phyloP scores from a whole-genome alignment of 2,888 invertebrate species.

The Diarsia brunnea region DNA sequence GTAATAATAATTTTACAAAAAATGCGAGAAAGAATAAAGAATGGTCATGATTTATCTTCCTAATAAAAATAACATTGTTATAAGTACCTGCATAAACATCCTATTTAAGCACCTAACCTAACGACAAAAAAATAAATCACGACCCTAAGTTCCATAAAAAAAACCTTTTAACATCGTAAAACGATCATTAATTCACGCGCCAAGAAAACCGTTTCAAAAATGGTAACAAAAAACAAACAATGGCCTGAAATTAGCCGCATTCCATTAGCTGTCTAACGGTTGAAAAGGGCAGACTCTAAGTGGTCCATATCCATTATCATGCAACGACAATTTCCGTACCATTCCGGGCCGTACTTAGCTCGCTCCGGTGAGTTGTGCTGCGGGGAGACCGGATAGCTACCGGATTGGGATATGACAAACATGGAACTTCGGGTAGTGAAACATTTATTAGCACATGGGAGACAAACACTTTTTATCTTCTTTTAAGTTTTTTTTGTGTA shows the following conservation, averaged over 20 bases:
- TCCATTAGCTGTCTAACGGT: slow-evolving; percentile 31
- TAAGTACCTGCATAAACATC: neutral
- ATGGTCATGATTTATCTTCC: neutral
- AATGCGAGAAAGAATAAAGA: neutral
- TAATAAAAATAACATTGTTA: neutral
- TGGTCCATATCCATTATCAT: slow-evolving; percentile 55
- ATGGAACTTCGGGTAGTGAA: neutral
- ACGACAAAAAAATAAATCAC: neutral
- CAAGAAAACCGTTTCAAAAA: slow-evolving; percentile 1
- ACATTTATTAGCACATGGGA: slow-evolving; percentile 2
- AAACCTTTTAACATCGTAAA: neutral
- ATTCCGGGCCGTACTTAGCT: slow-evolving; percentile 35
- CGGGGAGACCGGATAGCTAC: slow-evolving; percentile 15
- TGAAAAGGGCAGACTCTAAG: slow-evolving; percentile 45
- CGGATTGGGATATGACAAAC: slow-evolving; percentile 22
- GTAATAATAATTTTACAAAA: neutral
- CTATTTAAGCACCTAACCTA: neutral
- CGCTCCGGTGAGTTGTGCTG: slow-evolving; percentile 8
- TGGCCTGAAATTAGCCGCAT: slow-evolving; percentile 20
- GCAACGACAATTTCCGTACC: slow-evolving; percentile 55
- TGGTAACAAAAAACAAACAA: slow-evolving; percentile 24
- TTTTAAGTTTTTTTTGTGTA: no score
- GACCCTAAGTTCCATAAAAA: neutral
- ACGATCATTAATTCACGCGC: neutral
- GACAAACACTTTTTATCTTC: neutral